phyloP scores from a whole-genome alignment of 2,113 vertebrate genomes.

The Pangasianodon hypophthalmus region DNA sequence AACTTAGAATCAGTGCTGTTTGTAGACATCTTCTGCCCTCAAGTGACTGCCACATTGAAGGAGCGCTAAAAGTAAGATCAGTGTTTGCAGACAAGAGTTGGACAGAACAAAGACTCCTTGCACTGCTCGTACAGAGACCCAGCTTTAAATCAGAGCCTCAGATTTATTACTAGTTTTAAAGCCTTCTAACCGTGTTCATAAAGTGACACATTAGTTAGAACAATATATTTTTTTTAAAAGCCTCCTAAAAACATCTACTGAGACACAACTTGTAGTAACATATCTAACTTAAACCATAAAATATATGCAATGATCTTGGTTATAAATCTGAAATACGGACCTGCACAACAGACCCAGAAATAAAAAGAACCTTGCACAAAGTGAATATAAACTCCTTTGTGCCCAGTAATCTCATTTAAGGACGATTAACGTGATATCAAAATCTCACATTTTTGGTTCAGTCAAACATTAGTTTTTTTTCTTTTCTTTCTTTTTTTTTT shows the following conservation, averaged over 20 bases:
- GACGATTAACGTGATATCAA: constrained; percentile 21
- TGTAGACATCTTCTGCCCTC: constrained; percentile 8
- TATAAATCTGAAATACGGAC: constrained; percentile 44
- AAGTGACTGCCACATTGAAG: background rate
- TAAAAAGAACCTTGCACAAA: constrained; percentile 39
- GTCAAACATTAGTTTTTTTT: constrained; percentile 64
- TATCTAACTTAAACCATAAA: constrained; percentile 32
- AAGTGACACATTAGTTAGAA: constrained; percentile 68
- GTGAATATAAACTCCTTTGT: constrained; percentile 17
- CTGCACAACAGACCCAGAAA: constrained; percentile 37
- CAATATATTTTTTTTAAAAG: constrained; percentile 23
- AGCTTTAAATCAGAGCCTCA: constrained; percentile 11
- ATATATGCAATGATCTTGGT: constrained; percentile 41
- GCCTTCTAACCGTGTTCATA: constrained; percentile 79
- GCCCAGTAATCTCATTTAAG: constrained; percentile 34
- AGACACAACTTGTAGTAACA: constrained; percentile 29
- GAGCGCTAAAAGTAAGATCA: constrained; percentile 15
- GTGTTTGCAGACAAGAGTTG: constrained; percentile 36
- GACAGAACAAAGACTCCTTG: constrained; percentile 32
- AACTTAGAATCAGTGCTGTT: background rate
- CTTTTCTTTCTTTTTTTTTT: constrained; percentile 65
- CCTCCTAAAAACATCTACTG: constrained; percentile 21
- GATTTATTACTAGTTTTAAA: constrained; percentile 67
- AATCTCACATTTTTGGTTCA: constrained; percentile 87
- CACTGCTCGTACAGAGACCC: constrained; percentile 32